These are phyloP conservation scores for Melanargia galathea DNA, from an alignment of 2,888 invertebrate species.

Conservation along the genomic window DNA sequence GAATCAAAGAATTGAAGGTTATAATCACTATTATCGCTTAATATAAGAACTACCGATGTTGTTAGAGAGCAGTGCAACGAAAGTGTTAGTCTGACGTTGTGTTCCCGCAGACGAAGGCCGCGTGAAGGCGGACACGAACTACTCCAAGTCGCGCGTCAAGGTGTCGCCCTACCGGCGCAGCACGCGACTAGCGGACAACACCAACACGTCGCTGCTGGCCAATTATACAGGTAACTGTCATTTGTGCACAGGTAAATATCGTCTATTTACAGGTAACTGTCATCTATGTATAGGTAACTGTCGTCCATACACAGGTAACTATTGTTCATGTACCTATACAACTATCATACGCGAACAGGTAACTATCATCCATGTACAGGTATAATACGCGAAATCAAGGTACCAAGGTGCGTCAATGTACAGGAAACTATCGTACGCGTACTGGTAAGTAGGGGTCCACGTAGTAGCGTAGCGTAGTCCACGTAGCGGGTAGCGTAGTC, in stretches of 20 bases:
- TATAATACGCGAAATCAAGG: neutral
- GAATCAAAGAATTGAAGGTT: too few relatives aligned
- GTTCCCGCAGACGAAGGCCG: constrained; percentile 49
- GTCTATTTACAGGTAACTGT: neutral
- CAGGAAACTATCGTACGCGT: neutral
- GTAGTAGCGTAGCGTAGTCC: too few relatives aligned
- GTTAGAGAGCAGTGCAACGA: constrained; percentile 47
- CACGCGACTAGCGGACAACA: constrained; percentile 57
- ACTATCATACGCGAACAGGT: neutral
- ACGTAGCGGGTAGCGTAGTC: too few relatives aligned
- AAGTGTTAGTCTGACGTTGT: constrained; percentile 54
- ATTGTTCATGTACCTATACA: neutral
- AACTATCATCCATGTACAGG: neutral
- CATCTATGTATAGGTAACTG: neutral
- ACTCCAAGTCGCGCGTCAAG: constrained; percentile 71
- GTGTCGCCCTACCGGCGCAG: constrained; percentile 75
- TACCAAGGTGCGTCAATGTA: neutral
- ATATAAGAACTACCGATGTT: neutral
- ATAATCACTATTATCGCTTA: neutral
- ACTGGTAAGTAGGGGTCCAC: too few relatives aligned
- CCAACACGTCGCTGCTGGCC: constrained; percentile 61
- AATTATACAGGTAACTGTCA: constrained; percentile 66
- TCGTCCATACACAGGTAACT: neutral
- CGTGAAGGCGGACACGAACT: constrained; percentile 72
- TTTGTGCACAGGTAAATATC: neutral